Percentiles rank a stretch among this genome's conserved stretches.
Conservation (phyloP, 1,140 invertebrate species). For the Zaprionus gabonicus region DNA sequence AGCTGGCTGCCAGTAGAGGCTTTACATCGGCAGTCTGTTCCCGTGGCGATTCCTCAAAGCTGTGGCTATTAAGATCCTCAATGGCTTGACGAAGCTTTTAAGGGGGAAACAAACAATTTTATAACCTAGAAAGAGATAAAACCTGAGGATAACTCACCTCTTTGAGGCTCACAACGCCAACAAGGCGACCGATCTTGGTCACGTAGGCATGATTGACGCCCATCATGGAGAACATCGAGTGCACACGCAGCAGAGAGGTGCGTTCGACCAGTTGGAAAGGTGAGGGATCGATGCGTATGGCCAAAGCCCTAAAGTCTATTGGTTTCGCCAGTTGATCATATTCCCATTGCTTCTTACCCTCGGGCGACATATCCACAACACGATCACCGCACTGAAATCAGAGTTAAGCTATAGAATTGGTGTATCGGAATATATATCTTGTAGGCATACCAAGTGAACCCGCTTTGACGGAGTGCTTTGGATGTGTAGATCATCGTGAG, state of each 20-base stretch:
- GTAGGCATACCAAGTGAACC: constrained; percentile 85
- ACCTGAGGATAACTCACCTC: constrained; percentile 87
- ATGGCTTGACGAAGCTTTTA: constrained; percentile 92
- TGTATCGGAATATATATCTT: too few relatives aligned
- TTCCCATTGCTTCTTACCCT: constrained; percentile 96
- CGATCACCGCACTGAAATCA: constrained; percentile 91
- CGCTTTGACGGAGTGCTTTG: constrained; percentile 89
- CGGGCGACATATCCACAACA: constrained; percentile 96
- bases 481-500: constrained; percentile 48
- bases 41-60: constrained; percentile 84
- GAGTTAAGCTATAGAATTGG: not conserved
- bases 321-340: constrained; percentile 92
- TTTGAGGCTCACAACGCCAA: constrained; percentile 98
- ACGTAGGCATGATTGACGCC: constrained; percentile 99
- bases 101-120: constrained; percentile 35
- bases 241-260: constrained; percentile 97
- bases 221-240: constrained; percentile 98
- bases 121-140: not conserved
- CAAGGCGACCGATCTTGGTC: constrained; percentile 96
- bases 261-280: constrained; percentile 99
- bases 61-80: constrained; percentile 93
- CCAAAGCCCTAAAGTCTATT: constrained; percentile 90
- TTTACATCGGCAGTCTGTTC: constrained; percentile 59
- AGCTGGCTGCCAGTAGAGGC: constrained; percentile 53
- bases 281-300: constrained; percentile 95